Conservation (phyloP, 2,113 vertebrate species). For the Alethe diademata region DNA sequence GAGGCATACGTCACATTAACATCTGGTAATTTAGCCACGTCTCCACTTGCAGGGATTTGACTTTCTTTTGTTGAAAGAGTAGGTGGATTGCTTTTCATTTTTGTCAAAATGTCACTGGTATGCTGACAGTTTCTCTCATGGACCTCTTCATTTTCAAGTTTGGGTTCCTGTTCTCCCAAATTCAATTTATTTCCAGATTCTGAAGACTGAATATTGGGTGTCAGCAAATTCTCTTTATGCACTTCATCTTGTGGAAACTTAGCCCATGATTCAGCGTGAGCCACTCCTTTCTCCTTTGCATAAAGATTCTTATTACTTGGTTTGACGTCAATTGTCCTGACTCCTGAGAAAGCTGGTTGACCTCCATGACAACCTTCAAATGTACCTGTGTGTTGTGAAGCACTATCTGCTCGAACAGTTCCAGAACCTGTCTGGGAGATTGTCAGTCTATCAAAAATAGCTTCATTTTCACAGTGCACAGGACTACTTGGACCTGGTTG, state of each 20-base stretch:
- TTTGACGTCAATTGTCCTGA: conserved; percentile 73
- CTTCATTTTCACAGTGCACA: conserved; percentile 70
- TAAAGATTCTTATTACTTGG: conserved; percentile 77
- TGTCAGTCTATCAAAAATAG: conserved; percentile 70
- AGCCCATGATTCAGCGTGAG: conserved; percentile 74
- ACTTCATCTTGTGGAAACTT: conserved; percentile 50
- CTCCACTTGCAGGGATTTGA: conserved; percentile 74
- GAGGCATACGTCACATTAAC: conserved; percentile 78
- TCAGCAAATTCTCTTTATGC: conserved; percentile 51
- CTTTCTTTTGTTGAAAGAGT: conserved; percentile 65
- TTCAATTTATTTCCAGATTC: conserved; percentile 60
- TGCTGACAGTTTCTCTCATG: conserved; percentile 44
- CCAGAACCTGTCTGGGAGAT: conserved; percentile 82
- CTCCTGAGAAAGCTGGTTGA: conserved; percentile 59
- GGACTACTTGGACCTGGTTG: conserved; percentile 58
- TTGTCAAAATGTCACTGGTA: conserved; percentile 50
- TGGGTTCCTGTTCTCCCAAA: conserved; percentile 50
- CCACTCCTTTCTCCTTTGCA: conserved; percentile 80
- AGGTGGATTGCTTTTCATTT: conserved; percentile 58
- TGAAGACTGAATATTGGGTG: conserved; percentile 39
- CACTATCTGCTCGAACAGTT: conserved; percentile 61
- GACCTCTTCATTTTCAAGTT: conserved; percentile 66
- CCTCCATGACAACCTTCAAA: conserved; percentile 55
- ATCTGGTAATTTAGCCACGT: conserved; percentile 81
- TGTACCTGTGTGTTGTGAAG: conserved; percentile 51